These are phyloP conservation scores for Acanthoscelides obtectus DNA, from an alignment of 2,888 invertebrate genomes.

Conservation along the genomic window DNA sequence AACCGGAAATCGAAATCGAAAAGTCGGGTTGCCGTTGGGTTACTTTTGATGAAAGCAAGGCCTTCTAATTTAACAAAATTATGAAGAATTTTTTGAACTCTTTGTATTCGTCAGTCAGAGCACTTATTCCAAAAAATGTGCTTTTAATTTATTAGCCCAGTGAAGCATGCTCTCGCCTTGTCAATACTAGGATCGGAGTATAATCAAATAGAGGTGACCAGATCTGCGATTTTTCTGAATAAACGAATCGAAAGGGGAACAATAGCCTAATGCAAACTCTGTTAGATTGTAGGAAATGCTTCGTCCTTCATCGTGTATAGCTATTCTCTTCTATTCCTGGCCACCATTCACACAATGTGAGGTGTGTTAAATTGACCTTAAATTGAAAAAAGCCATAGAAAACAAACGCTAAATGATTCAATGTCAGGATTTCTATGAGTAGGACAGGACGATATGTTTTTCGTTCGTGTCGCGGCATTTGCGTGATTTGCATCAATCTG, in stretches of 20 bases:
- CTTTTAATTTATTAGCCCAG: no score
- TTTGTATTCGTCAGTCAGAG: no score
- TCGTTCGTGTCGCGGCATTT: not conserved
- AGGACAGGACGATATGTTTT: not conserved
- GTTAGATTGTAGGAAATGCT: constrained; percentile 3
- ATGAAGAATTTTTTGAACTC: no score
- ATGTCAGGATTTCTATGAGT: not conserved
- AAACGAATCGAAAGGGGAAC: not conserved
- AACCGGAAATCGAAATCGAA: no score
- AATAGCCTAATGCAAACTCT: not conserved
- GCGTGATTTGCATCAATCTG: not conserved
- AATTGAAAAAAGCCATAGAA: constrained; percentile 12
- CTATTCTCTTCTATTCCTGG: constrained; percentile 14
- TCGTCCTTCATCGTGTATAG: constrained; percentile 15
- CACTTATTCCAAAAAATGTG: no score
- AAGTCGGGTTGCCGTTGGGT: no score
- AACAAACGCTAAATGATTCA: constrained; percentile 6
- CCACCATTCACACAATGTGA: constrained; percentile 15
- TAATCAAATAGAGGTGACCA: no score
- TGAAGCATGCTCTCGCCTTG: no score
- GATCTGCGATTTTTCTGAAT: not conserved
- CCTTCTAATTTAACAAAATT: no score
- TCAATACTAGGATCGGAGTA: no score
- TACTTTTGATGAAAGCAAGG: no score
- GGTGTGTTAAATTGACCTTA: constrained; percentile 16